Evolutionary conservation across 2,113 vertebrate species (phyloP), one percentile per base, ranked within the genome.

Genomic region (Siniperca chuatsi): DNA sequence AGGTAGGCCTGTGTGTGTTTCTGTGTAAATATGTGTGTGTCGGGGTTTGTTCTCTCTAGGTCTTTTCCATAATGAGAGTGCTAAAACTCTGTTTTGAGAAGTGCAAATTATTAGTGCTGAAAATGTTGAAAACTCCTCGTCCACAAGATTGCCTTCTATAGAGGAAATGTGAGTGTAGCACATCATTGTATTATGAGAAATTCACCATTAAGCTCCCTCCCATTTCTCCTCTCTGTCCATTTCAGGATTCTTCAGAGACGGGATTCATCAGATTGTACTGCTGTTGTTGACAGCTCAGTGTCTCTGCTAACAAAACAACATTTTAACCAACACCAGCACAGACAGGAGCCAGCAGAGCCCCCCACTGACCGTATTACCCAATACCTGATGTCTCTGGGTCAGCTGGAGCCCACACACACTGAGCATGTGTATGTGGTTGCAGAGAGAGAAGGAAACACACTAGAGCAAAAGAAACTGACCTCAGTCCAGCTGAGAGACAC

Each of bases 1-100:
- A 96, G 97, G 98, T 98, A 87, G 4, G 50, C 4, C 1, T 58
- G 29, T 55, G 29, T 40, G 10, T 37, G 35, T 37, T 4, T 37
- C 4, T 37, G 35, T 37, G 35, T 37, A 29, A 29, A 6, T 37
- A 6, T 37, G 35, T 37, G 35, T 37, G 35, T 37, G 40, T 4
- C 18, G 20, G 8, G 35, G 4, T 0, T 20, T 37, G 2, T 60
- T 52, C 8, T 33, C 10, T 69, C 20, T 37, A 23, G 6, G 18
- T 15, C 18, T 69, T 37, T 37, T 37, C 35, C 35, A 10, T 2
- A 12, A 23, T 42, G n/a, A 33, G 46, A 29, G 16, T 9, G 65
- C 23, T 67, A 15, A 67, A 67, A 13, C 11, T 25, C 35, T 33
- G 8, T 25, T 25, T 58, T 13, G 4, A 25, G 12, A 58, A 60